Conservation (phyloP, 2,797 vertebrate genomes). For the Epinephelus awoara region DNA sequence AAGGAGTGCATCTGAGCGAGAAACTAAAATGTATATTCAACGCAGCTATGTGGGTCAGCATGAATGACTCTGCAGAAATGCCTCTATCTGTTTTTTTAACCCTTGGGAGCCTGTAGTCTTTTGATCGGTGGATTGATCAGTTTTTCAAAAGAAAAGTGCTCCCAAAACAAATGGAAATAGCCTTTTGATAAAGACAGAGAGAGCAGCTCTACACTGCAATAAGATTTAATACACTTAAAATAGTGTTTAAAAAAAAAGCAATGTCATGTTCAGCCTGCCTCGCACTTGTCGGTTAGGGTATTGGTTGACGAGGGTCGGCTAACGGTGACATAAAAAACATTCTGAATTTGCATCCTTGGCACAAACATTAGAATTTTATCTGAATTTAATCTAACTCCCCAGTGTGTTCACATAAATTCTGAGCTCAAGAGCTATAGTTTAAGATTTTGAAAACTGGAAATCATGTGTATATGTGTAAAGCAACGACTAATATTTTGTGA, state of each 20-base stretch:
- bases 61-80: slow-evolving; percentile 37
- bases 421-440: neutral
- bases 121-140: neutral
- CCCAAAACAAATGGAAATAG: neutral
- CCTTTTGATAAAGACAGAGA: no score
- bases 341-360: neutral
- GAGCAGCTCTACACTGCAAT: no score
- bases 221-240: no score
- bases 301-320: no score
- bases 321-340: no score
- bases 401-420: neutral
- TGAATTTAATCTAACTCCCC: slow-evolving; percentile 1
- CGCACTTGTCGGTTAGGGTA: no score
- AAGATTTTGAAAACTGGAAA: neutral
- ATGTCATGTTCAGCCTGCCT: no score
- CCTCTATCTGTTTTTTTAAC: slow-evolving; percentile 34
- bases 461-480: neutral
- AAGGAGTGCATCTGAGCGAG: slow-evolving; percentile 17
- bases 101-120: neutral
- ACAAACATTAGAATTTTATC: neutral
- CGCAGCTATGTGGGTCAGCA: slow-evolving; percentile 31
- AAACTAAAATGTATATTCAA: slow-evolving; percentile 35
- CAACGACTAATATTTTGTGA: neutral
- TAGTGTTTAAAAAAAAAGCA: no score
- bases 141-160: slow-evolving; percentile 8